Evolutionary conservation across 2,113 vertebrate species (phyloP).

Genomic region (Aspidoscelis tigris): DNA sequence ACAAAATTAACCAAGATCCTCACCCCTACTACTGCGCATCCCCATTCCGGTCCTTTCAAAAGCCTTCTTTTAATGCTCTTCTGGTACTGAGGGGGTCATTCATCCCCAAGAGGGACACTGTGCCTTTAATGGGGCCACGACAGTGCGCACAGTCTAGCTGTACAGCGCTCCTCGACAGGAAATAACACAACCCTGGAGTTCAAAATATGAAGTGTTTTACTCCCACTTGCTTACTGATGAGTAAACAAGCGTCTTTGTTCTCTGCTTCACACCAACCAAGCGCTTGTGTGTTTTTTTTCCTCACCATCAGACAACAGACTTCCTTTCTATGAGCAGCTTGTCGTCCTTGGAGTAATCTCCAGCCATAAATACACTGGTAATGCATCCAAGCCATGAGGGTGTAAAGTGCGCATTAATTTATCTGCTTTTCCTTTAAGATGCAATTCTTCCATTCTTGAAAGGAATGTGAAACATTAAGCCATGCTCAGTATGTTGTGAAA

Average conservation of each 20-base stretch:
- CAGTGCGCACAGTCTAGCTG: background rate
- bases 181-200: background rate
- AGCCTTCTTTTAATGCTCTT: background rate
- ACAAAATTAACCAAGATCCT: background rate
- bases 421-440: background rate
- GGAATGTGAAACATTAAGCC: background rate
- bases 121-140: background rate
- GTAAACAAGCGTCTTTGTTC: slow-evolving; percentile 11
- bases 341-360: background rate
- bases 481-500: background rate
- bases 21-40: background rate
- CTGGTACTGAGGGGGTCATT: background rate
- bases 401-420: background rate
- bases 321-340: slow-evolving; percentile 4
- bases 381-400: background rate
- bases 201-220: slow-evolving; percentile 1
- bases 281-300: background rate
- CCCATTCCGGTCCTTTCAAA: background rate
- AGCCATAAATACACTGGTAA: background rate
- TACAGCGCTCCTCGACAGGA: background rate
- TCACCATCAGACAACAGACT: background rate
- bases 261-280: background rate
- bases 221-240: background rate
- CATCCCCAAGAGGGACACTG: background rate
- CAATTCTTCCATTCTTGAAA: background rate